These are phyloP conservation scores for Pachyrhynchus sulphureomaculatus DNA, from an alignment of 1,140 invertebrate genomes.

Conservation along the genomic window DNA sequence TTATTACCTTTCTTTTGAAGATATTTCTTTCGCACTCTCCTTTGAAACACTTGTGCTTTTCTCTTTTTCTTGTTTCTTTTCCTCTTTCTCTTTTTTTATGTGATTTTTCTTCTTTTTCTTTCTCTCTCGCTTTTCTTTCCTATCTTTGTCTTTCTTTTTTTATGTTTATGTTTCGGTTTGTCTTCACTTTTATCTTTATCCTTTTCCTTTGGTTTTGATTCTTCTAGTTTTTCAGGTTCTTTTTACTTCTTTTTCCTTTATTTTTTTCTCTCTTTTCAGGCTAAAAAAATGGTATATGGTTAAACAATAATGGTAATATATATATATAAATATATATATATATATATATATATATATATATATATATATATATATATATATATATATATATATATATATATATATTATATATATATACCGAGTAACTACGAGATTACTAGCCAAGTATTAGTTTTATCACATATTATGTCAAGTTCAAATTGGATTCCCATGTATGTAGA, in stretches of 20 bases:
- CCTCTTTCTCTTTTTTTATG: conserved; percentile 22
- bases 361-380: no score
- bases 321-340: no score
- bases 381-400: no score
- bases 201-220: conserved; percentile 32
- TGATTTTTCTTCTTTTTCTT: conserved; percentile 25
- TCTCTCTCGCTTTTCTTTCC: conserved; percentile 40
- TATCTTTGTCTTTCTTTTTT: conserved; percentile 44
- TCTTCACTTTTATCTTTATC: conserved; percentile 38
- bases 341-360: no score
- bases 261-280: conserved; percentile 35
- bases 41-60: neutral
- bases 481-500: no score
- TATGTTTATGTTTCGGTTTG: conserved; percentile 45
- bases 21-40: conserved; percentile 11
- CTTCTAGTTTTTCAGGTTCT: conserved; percentile 34
- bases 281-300: no score
- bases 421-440: no score
- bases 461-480: no score
- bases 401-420: no score
- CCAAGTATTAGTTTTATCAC: no score
- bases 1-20: conserved; percentile 18
- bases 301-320: no score
- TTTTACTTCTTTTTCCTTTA: conserved; percentile 36
- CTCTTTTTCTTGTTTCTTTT: conserved; percentile 26